Evolutionary conservation across 2,797 vertebrate genomes (phyloP).

Genomic region (Chiloscyllium punctatum): DNA sequence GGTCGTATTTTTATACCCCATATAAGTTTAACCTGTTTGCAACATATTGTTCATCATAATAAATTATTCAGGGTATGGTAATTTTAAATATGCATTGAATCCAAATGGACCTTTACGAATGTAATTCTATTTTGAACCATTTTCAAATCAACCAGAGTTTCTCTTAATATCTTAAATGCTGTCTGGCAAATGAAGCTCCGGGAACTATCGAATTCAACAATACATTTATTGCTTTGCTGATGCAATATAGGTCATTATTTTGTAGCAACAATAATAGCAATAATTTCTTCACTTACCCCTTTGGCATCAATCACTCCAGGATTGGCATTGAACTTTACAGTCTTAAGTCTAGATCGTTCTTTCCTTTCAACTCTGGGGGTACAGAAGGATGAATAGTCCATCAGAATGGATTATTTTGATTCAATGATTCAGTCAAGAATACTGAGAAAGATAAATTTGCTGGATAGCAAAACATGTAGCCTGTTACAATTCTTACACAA

Average conservation of each 20-base stretch:
- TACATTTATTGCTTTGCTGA: too few species aligned
- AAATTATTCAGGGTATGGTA: conserved; percentile 41
- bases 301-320: conserved; percentile 86
- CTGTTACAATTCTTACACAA: not conserved
- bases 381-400: not conserved
- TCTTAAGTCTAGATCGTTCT: conserved; percentile 89
- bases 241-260: too few species aligned
- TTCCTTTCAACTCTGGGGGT: conserved; percentile 83
- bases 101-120: not conserved
- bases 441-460: not conserved
- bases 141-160: conserved; percentile 40
- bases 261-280: not conserved
- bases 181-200: conserved; percentile 1
- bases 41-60: conserved; percentile 33
- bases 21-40: not conserved
- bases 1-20: not conserved
- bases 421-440: not conserved
- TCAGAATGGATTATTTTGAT: conserved; percentile 11
- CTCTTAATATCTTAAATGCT: not conserved
- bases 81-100: not conserved
- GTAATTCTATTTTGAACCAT: conserved; percentile 38
- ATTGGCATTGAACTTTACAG: conserved; percentile 92
- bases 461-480: too few species aligned
- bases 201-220: not conserved
- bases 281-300: conserved; percentile 71